Conservation (phyloP, 2,113 vertebrate species). For the Vombatus ursinus region DNA sequence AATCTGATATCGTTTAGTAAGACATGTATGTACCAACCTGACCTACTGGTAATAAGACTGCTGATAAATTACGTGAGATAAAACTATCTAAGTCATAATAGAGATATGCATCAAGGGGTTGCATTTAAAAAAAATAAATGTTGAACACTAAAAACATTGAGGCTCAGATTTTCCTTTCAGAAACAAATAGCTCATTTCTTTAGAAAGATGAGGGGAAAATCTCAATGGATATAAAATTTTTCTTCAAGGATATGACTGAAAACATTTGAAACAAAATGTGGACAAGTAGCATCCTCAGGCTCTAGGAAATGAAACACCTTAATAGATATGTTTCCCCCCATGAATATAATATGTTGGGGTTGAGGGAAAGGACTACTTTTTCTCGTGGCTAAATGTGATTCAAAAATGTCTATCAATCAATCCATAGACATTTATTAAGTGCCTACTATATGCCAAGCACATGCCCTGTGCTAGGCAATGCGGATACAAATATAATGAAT, state of each 20-base stretch:
- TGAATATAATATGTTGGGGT: conserved; percentile 30
- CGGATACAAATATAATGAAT: background rate
- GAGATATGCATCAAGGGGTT: background rate
- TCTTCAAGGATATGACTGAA: conserved; percentile 52
- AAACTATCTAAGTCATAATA: background rate
- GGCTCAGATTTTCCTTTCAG: conserved; percentile 57
- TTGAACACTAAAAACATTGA: conserved; percentile 26
- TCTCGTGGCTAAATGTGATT: conserved; percentile 14
- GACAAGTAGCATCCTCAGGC: background rate
- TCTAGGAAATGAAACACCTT: conserved; percentile 70
- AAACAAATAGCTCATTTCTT: conserved; percentile 25
- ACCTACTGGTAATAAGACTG: background rate
- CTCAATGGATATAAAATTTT: conserved; percentile 30
- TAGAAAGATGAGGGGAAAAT: conserved; percentile 40
- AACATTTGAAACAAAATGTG: conserved; percentile 64
- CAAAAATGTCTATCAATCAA: conserved; percentile 11
- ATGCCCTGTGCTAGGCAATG: background rate
- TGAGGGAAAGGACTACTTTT: background rate
- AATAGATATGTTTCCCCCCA: conserved; percentile 40
- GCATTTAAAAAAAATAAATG: background rate
- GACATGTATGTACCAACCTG: background rate
- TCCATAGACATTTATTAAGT: background rate
- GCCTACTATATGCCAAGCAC: background rate
- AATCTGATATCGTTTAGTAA: background rate
- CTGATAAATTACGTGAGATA: background rate